Percentiles rank a stretch among this genome's conserved stretches.
phyloP scores from a whole-genome alignment of 92 coral and sea anemone genomes.

The Umimayanthus kanabou region DNA sequence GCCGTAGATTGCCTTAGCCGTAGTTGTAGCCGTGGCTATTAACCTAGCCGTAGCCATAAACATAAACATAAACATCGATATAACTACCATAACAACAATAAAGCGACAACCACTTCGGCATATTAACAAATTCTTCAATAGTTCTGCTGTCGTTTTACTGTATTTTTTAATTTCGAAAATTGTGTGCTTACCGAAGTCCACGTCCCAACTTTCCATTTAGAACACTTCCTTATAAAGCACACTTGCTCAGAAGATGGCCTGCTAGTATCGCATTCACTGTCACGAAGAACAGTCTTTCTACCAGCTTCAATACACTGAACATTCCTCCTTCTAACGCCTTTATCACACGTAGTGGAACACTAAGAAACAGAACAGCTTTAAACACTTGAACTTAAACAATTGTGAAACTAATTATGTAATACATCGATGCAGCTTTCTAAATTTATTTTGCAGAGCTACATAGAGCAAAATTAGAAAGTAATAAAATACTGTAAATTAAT shows the following conservation, averaged over 20 bases:
- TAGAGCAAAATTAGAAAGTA: too few relatives aligned
- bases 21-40: too few relatives aligned
- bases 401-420: neutral
- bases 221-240: constrained; percentile 19
- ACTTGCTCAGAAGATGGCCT: constrained; percentile 12
- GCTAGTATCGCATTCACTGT: constrained; percentile 13
- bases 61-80: too few relatives aligned
- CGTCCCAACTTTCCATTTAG: constrained; percentile 18
- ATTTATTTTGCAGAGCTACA: too few relatives aligned
- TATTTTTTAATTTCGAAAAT: neutral
- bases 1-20: too few relatives aligned
- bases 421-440: too few relatives aligned
- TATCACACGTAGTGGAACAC: constrained; percentile 34
- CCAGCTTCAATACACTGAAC: constrained; percentile 34
- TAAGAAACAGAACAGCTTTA: neutral
- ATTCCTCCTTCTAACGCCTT: constrained; percentile 22
- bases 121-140: neutral
- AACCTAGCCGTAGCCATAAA: too few relatives aligned
- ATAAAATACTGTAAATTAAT: too few relatives aligned
- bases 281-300: constrained; percentile 19
- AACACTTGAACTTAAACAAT: too few relatives aligned
- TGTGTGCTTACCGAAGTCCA: constrained; percentile 20
- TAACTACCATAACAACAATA: neutral
- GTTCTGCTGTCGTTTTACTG: neutral
- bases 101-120: neutral